Evolutionary conservation across 2,888 invertebrate genomes (phyloP), one percentile per base, ranked within the genome.

Genomic region (Syrphus vitripennis): DNA sequence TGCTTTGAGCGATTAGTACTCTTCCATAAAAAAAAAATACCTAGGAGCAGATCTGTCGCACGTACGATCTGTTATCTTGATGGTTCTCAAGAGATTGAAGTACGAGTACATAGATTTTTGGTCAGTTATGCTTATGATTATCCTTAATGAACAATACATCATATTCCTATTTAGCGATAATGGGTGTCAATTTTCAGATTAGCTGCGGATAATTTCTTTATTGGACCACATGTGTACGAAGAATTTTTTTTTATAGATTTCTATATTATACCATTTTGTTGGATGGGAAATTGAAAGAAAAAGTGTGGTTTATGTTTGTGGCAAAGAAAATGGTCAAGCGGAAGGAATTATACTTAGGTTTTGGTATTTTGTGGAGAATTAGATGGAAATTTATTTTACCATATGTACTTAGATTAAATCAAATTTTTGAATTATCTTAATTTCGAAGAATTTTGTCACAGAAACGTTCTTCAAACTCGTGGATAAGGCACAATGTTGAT

Each of bases 181-280:
- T 86, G 86, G 86, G 86, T 86, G 86, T 86, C 86, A 86, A 86
- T 86, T 86, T 86, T 80, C 84, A 82, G 86, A 86, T 86, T 57
- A 86, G 82, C 69, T 65, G 57, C 3, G 77, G 57, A 78, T 82
- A 78, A 82, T 78, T 74, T 82, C 82, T 82, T 86, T 82, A 86
- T 82, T 86, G 65, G 69, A 74, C 81, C 87, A 81, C 75, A 87
- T 87, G 78, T 87, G 87, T 83, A 53, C 67, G 24, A 6, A 14
- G 83, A 79, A 86, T 57, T 75, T 75, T n/a, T n/a, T n/a, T n/a
- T n/a, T n/a, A n/a, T n/a, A 65, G 87, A 87, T 87, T 79, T 83
- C 9, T 55, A 83, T 86, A 26, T 14, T 37, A 24, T 57, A 14
- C 2, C 12, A n/a, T 29, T 59, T 31, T 61, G 34, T 19, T 4